phyloP scores from a whole-genome alignment of 2,797 vertebrate species.

The Zenarchopterus dispar region DNA sequence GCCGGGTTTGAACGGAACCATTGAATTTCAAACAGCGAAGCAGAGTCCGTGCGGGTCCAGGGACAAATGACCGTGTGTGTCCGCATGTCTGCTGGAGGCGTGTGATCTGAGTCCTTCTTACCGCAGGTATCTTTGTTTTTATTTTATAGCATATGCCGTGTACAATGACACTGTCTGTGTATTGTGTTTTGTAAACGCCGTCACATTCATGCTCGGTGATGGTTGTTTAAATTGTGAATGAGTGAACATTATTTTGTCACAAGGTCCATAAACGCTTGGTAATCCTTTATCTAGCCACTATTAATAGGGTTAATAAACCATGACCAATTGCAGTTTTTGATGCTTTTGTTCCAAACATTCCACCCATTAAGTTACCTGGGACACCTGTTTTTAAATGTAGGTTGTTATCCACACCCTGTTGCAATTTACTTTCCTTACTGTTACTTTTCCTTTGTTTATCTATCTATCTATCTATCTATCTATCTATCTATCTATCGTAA shows the following conservation, averaged over 20 bases:
- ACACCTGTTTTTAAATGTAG: too few relatives aligned
- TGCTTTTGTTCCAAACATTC: too few relatives aligned
- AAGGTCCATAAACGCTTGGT: too few relatives aligned
- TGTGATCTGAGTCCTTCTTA: neutral
- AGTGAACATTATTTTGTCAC: neutral
- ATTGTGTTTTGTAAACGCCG: neutral
- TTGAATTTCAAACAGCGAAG: conserved; percentile 16
- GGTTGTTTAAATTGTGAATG: neutral
- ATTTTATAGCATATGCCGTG: neutral
- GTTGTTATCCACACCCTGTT: too few relatives aligned
- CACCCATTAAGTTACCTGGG: too few relatives aligned
- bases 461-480: too few relatives aligned
- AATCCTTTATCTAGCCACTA: neutral
- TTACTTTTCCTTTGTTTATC: too few relatives aligned
- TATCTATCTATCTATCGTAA: too few relatives aligned
- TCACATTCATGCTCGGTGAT: neutral
- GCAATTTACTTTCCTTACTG: too few relatives aligned
- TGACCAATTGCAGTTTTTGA: too few relatives aligned
- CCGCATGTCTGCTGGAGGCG: neutral
- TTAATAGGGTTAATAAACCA: too few relatives aligned
- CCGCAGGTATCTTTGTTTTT: conserved; percentile 27
- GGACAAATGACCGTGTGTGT: neutral
- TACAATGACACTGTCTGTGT: too few relatives aligned
- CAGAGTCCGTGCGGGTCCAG: neutral
- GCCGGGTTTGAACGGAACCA: conserved; percentile 16